These are phyloP conservation scores for Aselliscus stoliczkanus DNA, from an alignment of 2,797 vertebrate genomes.

Conservation along the genomic window DNA sequence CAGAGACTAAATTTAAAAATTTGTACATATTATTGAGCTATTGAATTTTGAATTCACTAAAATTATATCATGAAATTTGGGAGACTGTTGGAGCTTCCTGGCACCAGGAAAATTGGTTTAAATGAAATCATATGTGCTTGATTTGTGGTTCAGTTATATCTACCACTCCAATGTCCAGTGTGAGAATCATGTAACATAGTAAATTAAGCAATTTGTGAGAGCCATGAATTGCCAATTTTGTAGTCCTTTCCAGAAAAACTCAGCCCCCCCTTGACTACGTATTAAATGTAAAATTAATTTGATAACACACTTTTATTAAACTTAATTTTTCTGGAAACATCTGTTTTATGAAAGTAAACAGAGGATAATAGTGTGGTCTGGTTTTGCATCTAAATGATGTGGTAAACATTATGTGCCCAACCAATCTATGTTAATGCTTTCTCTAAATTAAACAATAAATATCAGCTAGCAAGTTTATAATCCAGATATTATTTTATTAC, in stretches of 20 bases:
- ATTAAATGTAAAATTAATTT: constrained; percentile 8
- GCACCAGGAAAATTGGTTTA: not conserved
- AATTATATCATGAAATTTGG: not conserved
- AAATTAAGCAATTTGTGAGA: not conserved
- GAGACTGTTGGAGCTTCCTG: not conserved
- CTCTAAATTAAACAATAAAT: constrained; percentile 7
- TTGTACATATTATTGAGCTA: not conserved
- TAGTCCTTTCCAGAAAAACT: not conserved
- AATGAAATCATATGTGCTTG: not conserved
- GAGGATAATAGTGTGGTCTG: not conserved
- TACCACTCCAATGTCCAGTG: not conserved
- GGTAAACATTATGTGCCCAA: not conserved
- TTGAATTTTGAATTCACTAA: not conserved
- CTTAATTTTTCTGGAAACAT: constrained; percentile 10
- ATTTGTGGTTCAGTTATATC: not conserved
- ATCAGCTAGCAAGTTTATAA: not conserved
- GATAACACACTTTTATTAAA: not conserved
- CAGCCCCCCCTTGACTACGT: not conserved
- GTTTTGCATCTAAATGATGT: not conserved
- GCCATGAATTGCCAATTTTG: not conserved
- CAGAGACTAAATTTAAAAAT: not conserved
- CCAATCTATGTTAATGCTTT: not conserved
- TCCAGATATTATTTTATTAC: not conserved
- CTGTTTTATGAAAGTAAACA: not conserved
- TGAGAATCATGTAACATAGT: not conserved